These are phyloP conservation scores for Pan paniscus DNA, from an alignment of 2,113 vertebrate genomes.

Conservation along the genomic window DNA sequence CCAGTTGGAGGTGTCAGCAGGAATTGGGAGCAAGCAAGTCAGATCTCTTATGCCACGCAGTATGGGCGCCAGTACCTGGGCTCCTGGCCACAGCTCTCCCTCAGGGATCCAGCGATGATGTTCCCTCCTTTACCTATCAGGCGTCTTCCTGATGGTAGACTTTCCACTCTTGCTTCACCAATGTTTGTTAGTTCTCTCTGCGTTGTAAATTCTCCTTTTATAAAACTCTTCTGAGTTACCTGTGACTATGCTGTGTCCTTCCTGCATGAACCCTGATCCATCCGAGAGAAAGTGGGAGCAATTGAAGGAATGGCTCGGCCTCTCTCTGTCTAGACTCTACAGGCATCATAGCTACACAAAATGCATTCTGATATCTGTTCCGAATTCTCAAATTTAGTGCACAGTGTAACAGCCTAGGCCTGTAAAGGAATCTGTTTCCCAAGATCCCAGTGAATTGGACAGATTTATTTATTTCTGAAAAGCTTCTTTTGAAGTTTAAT, in stretches of 20 bases:
- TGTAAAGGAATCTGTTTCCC: not conserved
- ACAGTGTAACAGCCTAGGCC: not conserved
- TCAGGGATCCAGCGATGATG: not conserved
- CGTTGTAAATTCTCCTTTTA: not conserved
- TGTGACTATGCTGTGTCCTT: not conserved
- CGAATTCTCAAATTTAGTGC: not conserved
- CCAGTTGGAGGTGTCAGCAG: rapidly evolving
- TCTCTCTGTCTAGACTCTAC: not conserved
- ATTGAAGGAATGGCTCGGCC: rapidly evolving
- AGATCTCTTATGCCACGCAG: not conserved
- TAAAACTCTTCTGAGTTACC: not conserved
- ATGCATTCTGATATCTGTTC: no score
- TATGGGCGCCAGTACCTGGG: not conserved
- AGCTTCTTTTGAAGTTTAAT: constrained; percentile 35
- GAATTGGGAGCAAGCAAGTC: no score
- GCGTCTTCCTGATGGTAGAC: not conserved
- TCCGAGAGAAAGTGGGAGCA: not conserved
- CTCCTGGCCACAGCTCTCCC: not conserved
- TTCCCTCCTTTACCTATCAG: not conserved
- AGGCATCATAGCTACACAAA: not conserved
- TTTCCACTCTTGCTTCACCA: not conserved
- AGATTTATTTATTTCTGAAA: not conserved
- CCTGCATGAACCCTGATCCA: rapidly evolving
- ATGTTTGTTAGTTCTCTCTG: not conserved
- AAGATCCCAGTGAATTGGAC: not conserved